Evolutionary conservation across 2,113 vertebrate genomes (phyloP).

Genomic region (Ageneiosus marmoratus): DNA sequence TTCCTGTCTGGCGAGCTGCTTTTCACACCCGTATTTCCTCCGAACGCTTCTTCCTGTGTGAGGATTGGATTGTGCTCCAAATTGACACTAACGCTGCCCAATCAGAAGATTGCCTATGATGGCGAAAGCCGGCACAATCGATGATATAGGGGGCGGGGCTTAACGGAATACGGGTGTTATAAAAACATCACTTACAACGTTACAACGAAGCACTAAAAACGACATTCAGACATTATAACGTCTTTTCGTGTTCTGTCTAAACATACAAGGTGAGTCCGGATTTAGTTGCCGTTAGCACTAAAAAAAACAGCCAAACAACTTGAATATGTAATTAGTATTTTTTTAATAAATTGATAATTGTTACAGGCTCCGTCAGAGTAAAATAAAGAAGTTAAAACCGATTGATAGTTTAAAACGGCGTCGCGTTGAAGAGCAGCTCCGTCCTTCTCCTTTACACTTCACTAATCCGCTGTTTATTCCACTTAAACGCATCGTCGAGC

Average conservation of each 20-base stretch:
- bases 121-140: background rate
- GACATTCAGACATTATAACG: conserved; percentile 20
- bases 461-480: background rate
- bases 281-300: background rate
- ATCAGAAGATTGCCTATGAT: background rate
- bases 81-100: background rate
- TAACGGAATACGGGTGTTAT: conserved; percentile 6
- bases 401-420: background rate
- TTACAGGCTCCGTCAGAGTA: background rate
- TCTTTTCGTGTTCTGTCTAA: conserved; percentile 20
- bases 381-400: background rate
- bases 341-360: background rate
- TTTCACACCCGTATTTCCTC: conserved; percentile 1
- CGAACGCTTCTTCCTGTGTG: background rate
- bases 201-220: conserved; percentile 19
- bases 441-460: background rate
- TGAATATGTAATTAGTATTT: background rate
- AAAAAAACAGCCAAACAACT: background rate
- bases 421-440: background rate
- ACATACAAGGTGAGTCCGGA: conserved; percentile 21
- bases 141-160: background rate
- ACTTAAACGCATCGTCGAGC: background rate
- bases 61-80: background rate
- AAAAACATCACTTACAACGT: background rate
- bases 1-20: background rate